These are phyloP conservation scores for Coenonympha glycerion DNA, from an alignment of 2,888 invertebrate species.

Conservation along the genomic window DNA sequence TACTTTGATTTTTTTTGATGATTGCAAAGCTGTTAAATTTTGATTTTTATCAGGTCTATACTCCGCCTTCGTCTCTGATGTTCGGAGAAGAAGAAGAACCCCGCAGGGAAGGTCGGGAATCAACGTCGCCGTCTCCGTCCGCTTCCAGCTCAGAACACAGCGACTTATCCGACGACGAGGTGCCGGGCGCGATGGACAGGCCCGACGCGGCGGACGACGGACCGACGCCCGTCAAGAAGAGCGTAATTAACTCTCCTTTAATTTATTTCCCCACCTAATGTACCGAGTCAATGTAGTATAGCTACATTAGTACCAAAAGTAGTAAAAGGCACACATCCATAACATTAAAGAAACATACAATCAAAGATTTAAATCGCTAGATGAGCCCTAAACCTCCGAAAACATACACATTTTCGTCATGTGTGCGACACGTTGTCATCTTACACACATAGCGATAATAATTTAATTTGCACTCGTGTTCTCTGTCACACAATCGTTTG, in stretches of 20 bases:
- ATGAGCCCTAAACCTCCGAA: too few relatives aligned
- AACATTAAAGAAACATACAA: too few relatives aligned
- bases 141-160: constrained; percentile 79
- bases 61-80: constrained; percentile 92
- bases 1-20: too few relatives aligned
- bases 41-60: constrained; percentile 83
- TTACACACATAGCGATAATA: too few relatives aligned
- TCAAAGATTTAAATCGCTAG: too few relatives aligned
- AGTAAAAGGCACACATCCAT: background rate
- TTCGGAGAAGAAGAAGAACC: constrained; percentile 85
- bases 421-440: too few relatives aligned
- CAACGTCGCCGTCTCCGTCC: constrained; percentile 84
- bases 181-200: constrained; percentile 37
- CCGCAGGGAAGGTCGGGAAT: constrained; percentile 50
- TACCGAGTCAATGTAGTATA: too few relatives aligned
- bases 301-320: too few relatives aligned
- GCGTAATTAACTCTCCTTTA: constrained; percentile 37
- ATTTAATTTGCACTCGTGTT: too few relatives aligned
- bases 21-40: too few relatives aligned
- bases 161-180: constrained; percentile 65
- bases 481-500: too few relatives aligned
- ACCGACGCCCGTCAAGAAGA: constrained; percentile 55
- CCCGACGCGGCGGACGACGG: constrained; percentile 33
- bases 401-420: too few relatives aligned
- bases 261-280: background rate